A percentile compares a stretch with the other conserved stretches of the same genome.
phyloP scores from a whole-genome alignment of 2,888 invertebrate species.

The Tridacna gigas region DNA sequence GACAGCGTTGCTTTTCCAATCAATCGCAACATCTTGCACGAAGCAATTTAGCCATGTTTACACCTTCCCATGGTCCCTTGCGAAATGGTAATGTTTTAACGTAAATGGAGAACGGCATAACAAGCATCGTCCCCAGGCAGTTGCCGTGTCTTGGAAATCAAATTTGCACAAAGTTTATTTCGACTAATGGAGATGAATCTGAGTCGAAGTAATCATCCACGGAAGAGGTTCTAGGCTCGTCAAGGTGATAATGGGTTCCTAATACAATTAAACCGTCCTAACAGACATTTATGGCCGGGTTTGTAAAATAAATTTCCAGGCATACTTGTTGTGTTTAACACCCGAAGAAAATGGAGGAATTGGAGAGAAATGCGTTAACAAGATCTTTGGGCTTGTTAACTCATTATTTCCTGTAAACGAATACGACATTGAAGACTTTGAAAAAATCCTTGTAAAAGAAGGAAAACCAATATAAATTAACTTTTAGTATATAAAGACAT shows the following conservation, averaged over 20 bases:
- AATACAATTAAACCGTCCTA: conserved; percentile 55
- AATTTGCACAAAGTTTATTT: conserved; percentile 63
- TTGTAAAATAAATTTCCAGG: conserved; percentile 50
- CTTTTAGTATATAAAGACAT: too few relatives aligned
- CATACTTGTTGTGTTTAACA: conserved; percentile 57
- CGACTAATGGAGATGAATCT: conserved; percentile 61
- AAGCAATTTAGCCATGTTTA: conserved; percentile 53
- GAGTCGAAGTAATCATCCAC: conserved; percentile 49
- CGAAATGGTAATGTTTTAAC: conserved; percentile 57
- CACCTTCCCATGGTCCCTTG: conserved; percentile 46
- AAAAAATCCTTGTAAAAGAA: neutral
- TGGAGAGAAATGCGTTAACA: conserved; percentile 40
- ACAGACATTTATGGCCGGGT: conserved; percentile 58
- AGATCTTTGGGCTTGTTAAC: conserved; percentile 47
- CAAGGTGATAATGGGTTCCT: conserved; percentile 60
- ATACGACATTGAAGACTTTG: neutral
- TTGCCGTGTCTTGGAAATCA: conserved; percentile 57
- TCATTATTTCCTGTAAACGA: neutral
- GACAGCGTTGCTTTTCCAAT: conserved; percentile 50
- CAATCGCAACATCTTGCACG: conserved; percentile 48
- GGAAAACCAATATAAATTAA: neutral
- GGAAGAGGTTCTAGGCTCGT: conserved; percentile 43
- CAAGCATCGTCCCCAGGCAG: conserved; percentile 48
- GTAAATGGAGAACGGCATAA: conserved; percentile 56
- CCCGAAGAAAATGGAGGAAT: conserved; percentile 47